These are phyloP conservation scores for Pseudomyrmex concolor DNA, from an alignment of 1,140 invertebrate species.

Conservation along the genomic window DNA sequence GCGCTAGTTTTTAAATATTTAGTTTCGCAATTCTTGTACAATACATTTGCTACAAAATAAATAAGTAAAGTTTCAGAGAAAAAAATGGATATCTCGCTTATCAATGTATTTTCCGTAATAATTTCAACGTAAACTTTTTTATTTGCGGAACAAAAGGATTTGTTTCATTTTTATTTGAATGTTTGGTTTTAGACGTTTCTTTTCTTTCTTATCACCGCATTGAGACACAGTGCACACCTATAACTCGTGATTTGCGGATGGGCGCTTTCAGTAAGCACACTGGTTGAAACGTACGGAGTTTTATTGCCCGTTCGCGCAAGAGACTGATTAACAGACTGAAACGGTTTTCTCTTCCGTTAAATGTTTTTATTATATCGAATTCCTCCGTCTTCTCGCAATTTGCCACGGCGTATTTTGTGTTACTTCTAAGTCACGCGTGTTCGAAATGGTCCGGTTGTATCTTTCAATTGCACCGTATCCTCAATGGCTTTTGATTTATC, in stretches of 20 bases:
- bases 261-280: slow-evolving; percentile 20
- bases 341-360: slow-evolving; percentile 32
- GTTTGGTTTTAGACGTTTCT: slow-evolving; percentile 2
- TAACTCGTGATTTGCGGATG: slow-evolving; percentile 16
- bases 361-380: slow-evolving; percentile 63
- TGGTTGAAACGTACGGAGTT: slow-evolving; percentile 47
- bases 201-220: background rate
- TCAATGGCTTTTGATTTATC: slow-evolving; percentile 48
- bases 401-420: background rate
- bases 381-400: slow-evolving; percentile 46
- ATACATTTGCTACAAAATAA: too few species aligned
- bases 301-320: slow-evolving; percentile 45
- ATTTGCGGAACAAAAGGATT: background rate
- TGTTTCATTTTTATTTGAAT: slow-evolving; percentile 2
- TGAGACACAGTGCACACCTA: slow-evolving; percentile 2
- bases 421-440: slow-evolving; percentile 14
- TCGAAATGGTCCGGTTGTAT: background rate
- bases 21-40: background rate
- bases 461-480: slow-evolving; percentile 10
- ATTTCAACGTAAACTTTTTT: background rate
- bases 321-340: slow-evolving; percentile 59
- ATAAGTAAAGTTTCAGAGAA: background rate
- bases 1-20: background rate
- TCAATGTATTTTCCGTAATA: background rate
- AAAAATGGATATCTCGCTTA: background rate